Evolutionary conservation across 1,140 invertebrate species (phyloP).

Genomic region (Laupala kohalensis): DNA sequence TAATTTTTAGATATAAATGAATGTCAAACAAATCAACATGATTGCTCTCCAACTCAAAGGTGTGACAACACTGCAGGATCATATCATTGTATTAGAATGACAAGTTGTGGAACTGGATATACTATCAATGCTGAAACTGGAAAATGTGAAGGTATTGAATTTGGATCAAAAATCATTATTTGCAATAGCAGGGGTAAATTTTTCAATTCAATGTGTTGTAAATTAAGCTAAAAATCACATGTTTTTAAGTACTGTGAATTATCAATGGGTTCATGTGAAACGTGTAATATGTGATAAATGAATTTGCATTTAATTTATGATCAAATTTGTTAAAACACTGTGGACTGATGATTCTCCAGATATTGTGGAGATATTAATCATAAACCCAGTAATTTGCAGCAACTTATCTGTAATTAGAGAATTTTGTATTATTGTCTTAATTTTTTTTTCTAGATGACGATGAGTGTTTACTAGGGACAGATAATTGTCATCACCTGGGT

Average conservation of each 20-base stretch:
- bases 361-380: neutral
- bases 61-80: conserved; percentile 86
- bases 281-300: too few species aligned
- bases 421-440: neutral
- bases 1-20: conserved; percentile 44
- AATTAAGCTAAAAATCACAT: neutral
- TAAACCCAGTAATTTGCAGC: too few species aligned
- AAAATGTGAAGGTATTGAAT: conserved; percentile 74
- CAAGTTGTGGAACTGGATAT: conserved; percentile 92
- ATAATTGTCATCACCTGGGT: conserved; percentile 57
- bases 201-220: neutral
- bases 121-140: conserved; percentile 78
- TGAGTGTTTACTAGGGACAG: conserved; percentile 69
- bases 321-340: neutral
- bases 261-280: too few species aligned
- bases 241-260: neutral
- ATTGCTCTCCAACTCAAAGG: conserved; percentile 51
- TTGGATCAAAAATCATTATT: too few species aligned
- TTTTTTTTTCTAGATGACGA: conserved; percentile 59
- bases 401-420: neutral
- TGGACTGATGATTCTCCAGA: too few species aligned
- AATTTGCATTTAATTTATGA: neutral
- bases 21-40: conserved; percentile 40
- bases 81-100: conserved; percentile 65
- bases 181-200: too few species aligned